Evolutionary conservation across 2,113 vertebrate species (phyloP).

Genomic region (Hypocryptadius cinnamomeus): DNA sequence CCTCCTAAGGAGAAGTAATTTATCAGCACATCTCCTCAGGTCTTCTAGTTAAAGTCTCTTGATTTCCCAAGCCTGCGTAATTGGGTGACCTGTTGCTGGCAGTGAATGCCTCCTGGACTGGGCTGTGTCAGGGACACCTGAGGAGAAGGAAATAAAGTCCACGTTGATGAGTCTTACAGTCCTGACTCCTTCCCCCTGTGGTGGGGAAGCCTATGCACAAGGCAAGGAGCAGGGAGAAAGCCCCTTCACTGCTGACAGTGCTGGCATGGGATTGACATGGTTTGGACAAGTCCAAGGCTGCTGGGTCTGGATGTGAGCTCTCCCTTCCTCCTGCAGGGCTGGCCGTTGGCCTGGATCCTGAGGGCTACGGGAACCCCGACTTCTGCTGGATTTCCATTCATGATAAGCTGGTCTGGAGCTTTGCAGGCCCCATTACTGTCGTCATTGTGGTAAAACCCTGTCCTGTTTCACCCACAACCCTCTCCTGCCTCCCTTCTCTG

Average conservation of each 20-base stretch:
- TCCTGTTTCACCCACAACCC: conserved; percentile 13
- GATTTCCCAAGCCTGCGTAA: background rate
- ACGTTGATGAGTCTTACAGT: background rate
- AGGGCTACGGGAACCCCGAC: conserved; percentile 95
- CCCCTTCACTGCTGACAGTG: background rate
- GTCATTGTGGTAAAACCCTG: conserved; percentile 86
- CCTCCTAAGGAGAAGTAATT: background rate
- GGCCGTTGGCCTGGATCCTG: conserved; percentile 91
- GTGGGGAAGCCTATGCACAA: background rate
- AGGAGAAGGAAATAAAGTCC: background rate
- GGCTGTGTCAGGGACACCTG: background rate
- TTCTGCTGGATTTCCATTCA: conserved; percentile 98
- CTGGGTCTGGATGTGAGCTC: background rate
- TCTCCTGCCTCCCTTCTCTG: background rate
- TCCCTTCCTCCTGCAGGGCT: conserved; percentile 71
- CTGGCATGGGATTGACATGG: background rate
- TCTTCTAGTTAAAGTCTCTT: background rate
- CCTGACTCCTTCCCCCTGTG: background rate
- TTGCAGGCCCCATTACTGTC: conserved; percentile 90
- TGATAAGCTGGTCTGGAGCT: conserved; percentile 98
- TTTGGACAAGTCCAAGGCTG: background rate
- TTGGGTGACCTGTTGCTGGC: background rate
- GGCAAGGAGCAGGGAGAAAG: background rate
- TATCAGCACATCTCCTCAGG: background rate
- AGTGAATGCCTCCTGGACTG: background rate